These are phyloP conservation scores for Folsomia manolachei DNA, from an alignment of 2,888 invertebrate species.

Conservation along the genomic window DNA sequence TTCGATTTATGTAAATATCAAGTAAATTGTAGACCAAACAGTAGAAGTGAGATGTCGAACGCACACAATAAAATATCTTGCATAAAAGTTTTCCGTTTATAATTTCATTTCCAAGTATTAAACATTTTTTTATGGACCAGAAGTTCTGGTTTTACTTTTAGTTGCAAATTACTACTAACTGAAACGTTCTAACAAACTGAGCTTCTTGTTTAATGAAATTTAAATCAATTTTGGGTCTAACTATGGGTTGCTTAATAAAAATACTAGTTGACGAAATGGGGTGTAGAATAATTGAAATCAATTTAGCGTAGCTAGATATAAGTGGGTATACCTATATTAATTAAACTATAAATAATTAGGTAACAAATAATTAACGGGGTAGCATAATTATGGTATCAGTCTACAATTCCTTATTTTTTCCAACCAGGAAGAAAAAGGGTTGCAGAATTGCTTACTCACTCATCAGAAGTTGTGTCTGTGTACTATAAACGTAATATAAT, in stretches of 20 bases:
- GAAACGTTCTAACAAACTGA: neutral
- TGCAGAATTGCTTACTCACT: conserved; percentile 19
- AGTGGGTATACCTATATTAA: too few relatives aligned
- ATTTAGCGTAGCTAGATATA: too few relatives aligned
- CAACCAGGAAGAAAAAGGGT: neutral
- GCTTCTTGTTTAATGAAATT: neutral
- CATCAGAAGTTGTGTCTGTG: conserved; percentile 24
- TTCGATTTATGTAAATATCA: neutral
- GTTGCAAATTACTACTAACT: too few relatives aligned
- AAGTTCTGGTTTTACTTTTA: neutral
- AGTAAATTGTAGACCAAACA: neutral
- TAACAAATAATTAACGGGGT: too few relatives aligned
- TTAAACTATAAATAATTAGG: neutral
- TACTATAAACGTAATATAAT: too few relatives aligned
- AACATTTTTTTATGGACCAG: neutral
- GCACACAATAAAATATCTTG: neutral
- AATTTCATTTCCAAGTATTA: too few relatives aligned
- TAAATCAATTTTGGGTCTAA: neutral
- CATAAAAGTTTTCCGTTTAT: too few relatives aligned
- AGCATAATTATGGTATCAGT: neutral
- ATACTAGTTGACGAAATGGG: neutral
- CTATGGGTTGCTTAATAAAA: neutral
- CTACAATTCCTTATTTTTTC: too few relatives aligned
- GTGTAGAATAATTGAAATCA: neutral
- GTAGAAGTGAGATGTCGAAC: neutral